Conservation (phyloP, 1,140 invertebrate genomes). For the Drosophila rufa region DNA sequence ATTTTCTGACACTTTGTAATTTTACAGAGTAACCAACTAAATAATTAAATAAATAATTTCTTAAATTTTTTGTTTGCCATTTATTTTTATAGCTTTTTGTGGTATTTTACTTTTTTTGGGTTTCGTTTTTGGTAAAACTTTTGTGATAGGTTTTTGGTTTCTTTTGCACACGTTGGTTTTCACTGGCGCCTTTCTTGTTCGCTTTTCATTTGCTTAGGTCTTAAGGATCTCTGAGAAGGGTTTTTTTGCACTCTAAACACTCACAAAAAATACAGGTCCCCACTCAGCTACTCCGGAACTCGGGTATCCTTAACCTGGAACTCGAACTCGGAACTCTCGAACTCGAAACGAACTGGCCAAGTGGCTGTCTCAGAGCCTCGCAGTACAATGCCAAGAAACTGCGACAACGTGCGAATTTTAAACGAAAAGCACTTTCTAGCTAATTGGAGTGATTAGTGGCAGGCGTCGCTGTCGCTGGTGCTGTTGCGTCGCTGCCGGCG, state of each 20-base stretch:
- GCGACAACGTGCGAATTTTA: constrained; percentile 84
- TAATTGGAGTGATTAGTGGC: constrained; percentile 82
- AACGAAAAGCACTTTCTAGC: constrained; percentile 82
- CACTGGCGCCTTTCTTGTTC: background rate
- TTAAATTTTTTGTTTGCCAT: background rate
- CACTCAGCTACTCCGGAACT: background rate
- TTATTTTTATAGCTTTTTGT: background rate
- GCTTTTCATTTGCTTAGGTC: background rate
- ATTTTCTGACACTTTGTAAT: background rate
- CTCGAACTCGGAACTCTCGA: background rate
- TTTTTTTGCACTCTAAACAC: background rate
- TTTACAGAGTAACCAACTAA: background rate
- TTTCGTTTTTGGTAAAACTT: background rate
- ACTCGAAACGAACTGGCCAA: constrained; percentile 47
- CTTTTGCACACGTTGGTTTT: background rate
- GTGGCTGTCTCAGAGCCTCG: constrained; percentile 61
- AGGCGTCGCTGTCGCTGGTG: constrained; percentile 43
- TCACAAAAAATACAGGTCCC: constrained; percentile 8
- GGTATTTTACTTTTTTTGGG: background rate
- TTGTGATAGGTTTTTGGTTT: background rate
- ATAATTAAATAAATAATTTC: no score
- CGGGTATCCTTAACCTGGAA: constrained; percentile 6
- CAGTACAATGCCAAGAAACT: constrained; percentile 83
- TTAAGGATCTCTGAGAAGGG: background rate
- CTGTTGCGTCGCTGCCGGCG: constrained; percentile 12